phyloP scores from a whole-genome alignment of 2,888 invertebrate species.

The Chouioia cunea region DNA sequence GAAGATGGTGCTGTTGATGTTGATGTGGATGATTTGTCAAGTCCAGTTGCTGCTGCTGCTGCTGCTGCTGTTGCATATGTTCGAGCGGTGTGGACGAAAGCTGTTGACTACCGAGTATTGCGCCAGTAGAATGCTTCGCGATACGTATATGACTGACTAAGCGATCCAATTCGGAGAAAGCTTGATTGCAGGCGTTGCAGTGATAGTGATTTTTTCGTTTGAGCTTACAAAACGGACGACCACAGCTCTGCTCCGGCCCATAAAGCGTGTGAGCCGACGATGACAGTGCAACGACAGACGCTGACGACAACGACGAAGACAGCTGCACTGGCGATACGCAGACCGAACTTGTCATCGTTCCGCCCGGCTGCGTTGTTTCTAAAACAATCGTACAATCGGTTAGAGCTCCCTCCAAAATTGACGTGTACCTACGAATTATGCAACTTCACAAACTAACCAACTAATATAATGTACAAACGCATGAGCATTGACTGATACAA shows the following conservation, averaged over 20 bases:
- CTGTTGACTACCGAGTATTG: constrained; percentile 70
- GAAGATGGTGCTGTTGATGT: constrained; percentile 16
- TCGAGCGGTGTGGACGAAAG: constrained; percentile 58
- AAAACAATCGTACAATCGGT: too few relatives aligned
- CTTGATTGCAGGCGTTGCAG: constrained; percentile 85
- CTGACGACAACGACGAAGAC: constrained; percentile 18
- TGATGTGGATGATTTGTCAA: neutral
- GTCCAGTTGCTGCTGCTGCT: constrained; percentile 4
- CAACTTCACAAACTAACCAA: too few relatives aligned
- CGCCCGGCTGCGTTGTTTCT: too few relatives aligned
- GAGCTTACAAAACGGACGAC: constrained; percentile 84
- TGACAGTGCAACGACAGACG: constrained; percentile 29
- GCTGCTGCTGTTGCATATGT: too few relatives aligned
- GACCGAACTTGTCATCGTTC: too few relatives aligned
- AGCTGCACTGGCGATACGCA: too few relatives aligned
- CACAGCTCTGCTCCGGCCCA: constrained; percentile 78
- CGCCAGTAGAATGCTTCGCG: constrained; percentile 77
- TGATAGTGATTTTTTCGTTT: constrained; percentile 84
- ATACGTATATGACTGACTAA: constrained; percentile 79
- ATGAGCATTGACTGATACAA: too few relatives aligned
- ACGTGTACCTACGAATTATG: too few relatives aligned
- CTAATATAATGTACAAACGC: too few relatives aligned
- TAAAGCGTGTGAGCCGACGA: constrained; percentile 71
- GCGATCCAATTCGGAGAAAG: constrained; percentile 80
- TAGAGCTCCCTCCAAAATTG: too few relatives aligned